Evolutionary conservation across 2,113 vertebrate genomes (phyloP).

Genomic region (Empidonax alnorum): DNA sequence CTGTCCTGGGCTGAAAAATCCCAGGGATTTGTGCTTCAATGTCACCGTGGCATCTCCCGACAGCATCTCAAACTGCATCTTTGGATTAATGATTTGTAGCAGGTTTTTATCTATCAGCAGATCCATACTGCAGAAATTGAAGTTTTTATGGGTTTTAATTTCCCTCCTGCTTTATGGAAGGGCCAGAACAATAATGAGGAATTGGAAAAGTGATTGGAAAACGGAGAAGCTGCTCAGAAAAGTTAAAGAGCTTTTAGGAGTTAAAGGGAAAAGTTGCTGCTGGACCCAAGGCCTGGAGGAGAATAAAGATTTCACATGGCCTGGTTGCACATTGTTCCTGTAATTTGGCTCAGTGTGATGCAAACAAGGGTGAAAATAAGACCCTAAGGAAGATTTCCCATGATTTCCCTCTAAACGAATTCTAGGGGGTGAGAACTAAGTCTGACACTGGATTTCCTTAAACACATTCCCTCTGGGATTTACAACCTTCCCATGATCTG

Average conservation of each 20-base stretch:
- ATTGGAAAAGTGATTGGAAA: constrained; percentile 20
- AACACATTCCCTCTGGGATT: neutral
- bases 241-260: neutral
- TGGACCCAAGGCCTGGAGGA: neutral
- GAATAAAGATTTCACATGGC: neutral
- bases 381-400: neutral
- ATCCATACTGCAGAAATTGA: neutral
- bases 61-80: too few species aligned
- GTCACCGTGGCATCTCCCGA: too few species aligned
- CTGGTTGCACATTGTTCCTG: neutral
- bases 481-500: neutral
- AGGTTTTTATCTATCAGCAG: too few species aligned
- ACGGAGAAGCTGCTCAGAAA: neutral
- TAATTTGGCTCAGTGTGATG: neutral
- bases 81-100: too few species aligned
- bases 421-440: neutral
- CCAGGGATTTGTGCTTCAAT: neutral
- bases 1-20: neutral
- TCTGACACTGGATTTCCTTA: neutral
- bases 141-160: constrained; percentile 43
- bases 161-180: neutral
- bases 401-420: neutral
- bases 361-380: neutral
- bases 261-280: neutral
- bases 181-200: constrained; percentile 31